Evolutionary conservation across 2,797 vertebrate species (phyloP), one percentile per base, ranked within the genome.

Genomic region (Presbytis comata): DNA sequence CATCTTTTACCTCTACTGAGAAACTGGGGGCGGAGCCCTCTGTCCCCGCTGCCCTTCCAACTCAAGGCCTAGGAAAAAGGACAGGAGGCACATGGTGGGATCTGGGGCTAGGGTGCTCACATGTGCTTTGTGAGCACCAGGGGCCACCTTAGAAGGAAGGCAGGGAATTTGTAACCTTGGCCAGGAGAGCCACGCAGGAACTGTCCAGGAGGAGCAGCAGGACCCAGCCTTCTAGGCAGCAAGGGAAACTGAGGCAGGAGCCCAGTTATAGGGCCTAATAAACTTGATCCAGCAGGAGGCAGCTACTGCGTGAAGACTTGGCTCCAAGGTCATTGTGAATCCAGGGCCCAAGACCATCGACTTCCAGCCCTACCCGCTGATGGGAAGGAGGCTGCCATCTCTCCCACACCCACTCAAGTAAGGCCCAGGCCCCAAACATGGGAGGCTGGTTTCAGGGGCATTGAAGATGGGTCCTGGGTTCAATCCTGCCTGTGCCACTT

Each of bases 51-150:
- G 5, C 7, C 39, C 30, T 86, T 76, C 70, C 13, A 14, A 17
- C 13, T 61, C 44, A 1, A 39, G 75, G 55, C 72, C 67, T 8
- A 0, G 0, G 19, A 46, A 17, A 13, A 30, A 6, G 10, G 30
- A 24, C 14, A 21, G 72, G 44, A 48, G 30, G 5, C 16, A 3
- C 1, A 2, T 0, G 1, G 36, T 6, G 12, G 8, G 41, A 24
- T 13, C 3, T 1, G 0, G 2, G 19, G 55, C 19, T 39, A 26
- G 70, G 10, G 72, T 19, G 41, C 28, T 41, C 3, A 10, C 24
- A 26, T 16, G 30, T 24, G 39, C 3, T 19, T 26, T 72, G 70
- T 26, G 21, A 57, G 80, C 36, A 59, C n/a, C 24, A n/a, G 75
- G 57, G 50, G 53, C n/a, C 75, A 2, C 59, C 36, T 39, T 12